Base-by-base conservation (phyloP, 2,113 vertebrate genomes). In the Spermophilus dauricus region DNA sequence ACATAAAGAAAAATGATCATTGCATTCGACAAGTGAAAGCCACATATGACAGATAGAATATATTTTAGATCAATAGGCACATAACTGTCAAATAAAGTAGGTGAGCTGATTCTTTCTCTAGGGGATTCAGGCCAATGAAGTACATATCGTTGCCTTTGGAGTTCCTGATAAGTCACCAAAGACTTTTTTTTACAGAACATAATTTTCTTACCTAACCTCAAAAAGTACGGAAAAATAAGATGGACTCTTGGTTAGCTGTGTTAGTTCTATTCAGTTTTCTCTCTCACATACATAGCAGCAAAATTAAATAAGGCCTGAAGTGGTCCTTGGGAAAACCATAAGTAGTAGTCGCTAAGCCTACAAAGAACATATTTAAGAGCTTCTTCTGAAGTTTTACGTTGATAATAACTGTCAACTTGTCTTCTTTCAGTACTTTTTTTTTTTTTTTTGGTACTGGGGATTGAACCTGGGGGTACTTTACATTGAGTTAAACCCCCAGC, bases 191-290 rank as follows among this genome's bases (percentile, higher is more conserved):
- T 42, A 95, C 34, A 95, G 65, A 70, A 76, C 11, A 51, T 58
- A 80, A 89, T 92, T 89, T 89, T 94, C 70, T 34, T 86, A 69
- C 51, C 94, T 82, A 87, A 95, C 70, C 42, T 96, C 37, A 86
- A 32, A 51, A 93, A 96, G 20, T 73, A 8, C 95, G 26, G 61
- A 67, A 77, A 51, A 83, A 18, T 45, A 86, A 90, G 45, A 78
- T 58, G 67, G 82, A 81, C 61, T 53, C 58, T 45, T 69, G 75
- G 51, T 17, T 89, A 81, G 86, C 34, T 70, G 17, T 39, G 51
- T 72, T 65, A 77, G 34, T 70, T 65, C 34, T 92, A 89, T 83
- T 95, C 53, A 69, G 76, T 45, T 37, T 94, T 78, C 13, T 96
- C 92, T 75, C 37, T 77, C 39, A n/a, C 37, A 86, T n/a, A 89